These are phyloP conservation scores for Rutilus rutilus DNA, from an alignment of 2,113 vertebrate species.

Conservation along the genomic window DNA sequence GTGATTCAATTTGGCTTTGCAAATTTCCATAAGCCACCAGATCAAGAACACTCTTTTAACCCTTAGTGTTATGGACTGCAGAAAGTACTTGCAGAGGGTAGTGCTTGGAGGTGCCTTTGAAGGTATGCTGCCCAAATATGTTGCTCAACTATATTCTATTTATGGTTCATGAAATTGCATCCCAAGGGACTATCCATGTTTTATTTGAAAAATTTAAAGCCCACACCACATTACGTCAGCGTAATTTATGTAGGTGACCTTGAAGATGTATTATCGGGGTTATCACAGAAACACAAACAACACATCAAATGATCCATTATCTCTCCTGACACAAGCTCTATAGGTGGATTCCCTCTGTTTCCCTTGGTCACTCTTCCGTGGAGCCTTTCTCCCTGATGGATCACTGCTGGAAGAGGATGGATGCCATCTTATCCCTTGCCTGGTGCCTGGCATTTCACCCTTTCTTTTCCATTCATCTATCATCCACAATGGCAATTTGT, in stretches of 20 bases:
- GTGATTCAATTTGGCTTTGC: background rate
- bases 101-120: constrained; percentile 5
- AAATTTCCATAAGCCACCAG: background rate
- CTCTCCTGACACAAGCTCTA: constrained; percentile 54
- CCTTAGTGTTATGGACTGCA: background rate
- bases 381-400: constrained; percentile 66
- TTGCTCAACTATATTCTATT: background rate
- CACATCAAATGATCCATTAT: constrained; percentile 48
- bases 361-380: constrained; percentile 64
- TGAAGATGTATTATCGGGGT: constrained; percentile 40
- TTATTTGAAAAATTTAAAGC: constrained; percentile 44
- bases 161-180: background rate
- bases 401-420: constrained; percentile 65
- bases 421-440: constrained; percentile 54
- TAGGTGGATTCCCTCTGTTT: constrained; percentile 58
- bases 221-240: background rate
- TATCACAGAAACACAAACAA: constrained; percentile 31
- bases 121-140: background rate
- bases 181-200: constrained; percentile 8
- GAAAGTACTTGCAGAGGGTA: background rate
- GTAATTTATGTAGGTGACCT: constrained; percentile 55
- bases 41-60: background rate
- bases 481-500: constrained; percentile 63
- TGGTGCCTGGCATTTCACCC: constrained; percentile 64
- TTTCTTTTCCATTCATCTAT: constrained; percentile 62